Evolutionary conservation across 2,113 vertebrate species (phyloP).

Genomic region (Arenaria interpres): DNA sequence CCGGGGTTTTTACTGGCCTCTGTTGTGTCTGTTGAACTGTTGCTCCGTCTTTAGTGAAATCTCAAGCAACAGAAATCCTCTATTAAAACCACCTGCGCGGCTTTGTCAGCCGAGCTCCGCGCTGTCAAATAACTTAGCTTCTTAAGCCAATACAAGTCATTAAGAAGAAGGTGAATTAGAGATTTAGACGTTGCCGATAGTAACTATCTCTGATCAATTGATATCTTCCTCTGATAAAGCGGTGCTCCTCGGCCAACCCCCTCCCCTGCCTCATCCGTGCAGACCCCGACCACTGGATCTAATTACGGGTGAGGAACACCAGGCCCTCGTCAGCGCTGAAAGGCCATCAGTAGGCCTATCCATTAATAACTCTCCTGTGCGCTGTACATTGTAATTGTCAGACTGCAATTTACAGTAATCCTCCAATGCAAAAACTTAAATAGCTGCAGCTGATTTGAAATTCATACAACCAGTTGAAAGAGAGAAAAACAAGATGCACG

Average conservation of each 20-base stretch:
- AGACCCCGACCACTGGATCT: constrained; percentile 82
- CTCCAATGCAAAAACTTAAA: constrained; percentile 80
- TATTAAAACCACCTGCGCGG: constrained; percentile 84
- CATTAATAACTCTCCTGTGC: constrained; percentile 88
- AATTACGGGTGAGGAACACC: constrained; percentile 86
- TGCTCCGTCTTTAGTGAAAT: constrained; percentile 78
- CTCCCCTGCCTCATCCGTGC: constrained; percentile 17
- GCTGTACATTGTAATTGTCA: constrained; percentile 91
- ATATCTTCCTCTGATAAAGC: constrained; percentile 81
- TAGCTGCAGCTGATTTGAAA: constrained; percentile 85
- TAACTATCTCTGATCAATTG: constrained; percentile 82
- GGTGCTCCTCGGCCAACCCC: constrained; percentile 38
- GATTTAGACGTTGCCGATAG: constrained; percentile 76
- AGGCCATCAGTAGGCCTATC: constrained; percentile 85
- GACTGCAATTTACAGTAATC: constrained; percentile 89
- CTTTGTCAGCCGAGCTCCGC: constrained; percentile 77
- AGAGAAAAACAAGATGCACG: constrained; percentile 84
- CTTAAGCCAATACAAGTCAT: constrained; percentile 86
- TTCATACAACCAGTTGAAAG: constrained; percentile 83
- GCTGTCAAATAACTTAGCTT: constrained; percentile 75
- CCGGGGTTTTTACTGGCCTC: constrained; percentile 72
- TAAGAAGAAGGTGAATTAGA: constrained; percentile 77
- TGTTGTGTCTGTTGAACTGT: constrained; percentile 82
- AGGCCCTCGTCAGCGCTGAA: constrained; percentile 81
- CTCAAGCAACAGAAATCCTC: constrained; percentile 73